Conservation (phyloP, 2,113 vertebrate species). For the Paracanthobrama guichenoti region DNA sequence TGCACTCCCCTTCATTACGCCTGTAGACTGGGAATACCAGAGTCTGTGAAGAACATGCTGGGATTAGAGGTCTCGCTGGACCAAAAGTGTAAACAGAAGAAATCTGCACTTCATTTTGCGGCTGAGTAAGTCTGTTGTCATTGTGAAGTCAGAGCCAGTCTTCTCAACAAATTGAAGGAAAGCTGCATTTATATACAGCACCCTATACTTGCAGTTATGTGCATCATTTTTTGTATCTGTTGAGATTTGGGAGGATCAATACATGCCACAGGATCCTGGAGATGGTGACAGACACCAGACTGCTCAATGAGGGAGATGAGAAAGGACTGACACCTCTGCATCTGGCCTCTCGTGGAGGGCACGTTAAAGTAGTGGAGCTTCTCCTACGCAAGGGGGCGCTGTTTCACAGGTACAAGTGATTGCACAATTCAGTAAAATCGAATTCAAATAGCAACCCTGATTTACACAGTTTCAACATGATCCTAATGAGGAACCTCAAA, state of each 20-base stretch:
- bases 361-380: constrained; percentile 85
- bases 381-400: constrained; percentile 84
- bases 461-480: background rate
- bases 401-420: constrained; percentile 76
- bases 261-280: constrained; percentile 83
- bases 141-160: background rate
- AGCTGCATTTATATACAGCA: background rate
- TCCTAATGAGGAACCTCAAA: background rate
- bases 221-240: background rate
- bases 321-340: constrained; percentile 87
- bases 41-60: constrained; percentile 84
- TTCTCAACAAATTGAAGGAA: background rate
- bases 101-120: constrained; percentile 86
- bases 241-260: constrained; percentile 84
- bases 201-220: background rate
- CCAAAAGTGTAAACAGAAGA: constrained; percentile 85
- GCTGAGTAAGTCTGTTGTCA: constrained; percentile 76
- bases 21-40: constrained; percentile 80
- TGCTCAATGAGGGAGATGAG: constrained; percentile 87
- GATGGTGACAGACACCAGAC: constrained; percentile 77
- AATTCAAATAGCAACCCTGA: background rate
- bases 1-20: constrained; percentile 88
- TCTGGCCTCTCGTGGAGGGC: constrained; percentile 82
- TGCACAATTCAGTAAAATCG: background rate
- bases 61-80: constrained; percentile 81